Percentiles rank a stretch among this genome's conserved stretches.
These are phyloP conservation scores for Falcunculus frontatus DNA, from an alignment of 2,113 vertebrate species.

Conservation along the genomic window DNA sequence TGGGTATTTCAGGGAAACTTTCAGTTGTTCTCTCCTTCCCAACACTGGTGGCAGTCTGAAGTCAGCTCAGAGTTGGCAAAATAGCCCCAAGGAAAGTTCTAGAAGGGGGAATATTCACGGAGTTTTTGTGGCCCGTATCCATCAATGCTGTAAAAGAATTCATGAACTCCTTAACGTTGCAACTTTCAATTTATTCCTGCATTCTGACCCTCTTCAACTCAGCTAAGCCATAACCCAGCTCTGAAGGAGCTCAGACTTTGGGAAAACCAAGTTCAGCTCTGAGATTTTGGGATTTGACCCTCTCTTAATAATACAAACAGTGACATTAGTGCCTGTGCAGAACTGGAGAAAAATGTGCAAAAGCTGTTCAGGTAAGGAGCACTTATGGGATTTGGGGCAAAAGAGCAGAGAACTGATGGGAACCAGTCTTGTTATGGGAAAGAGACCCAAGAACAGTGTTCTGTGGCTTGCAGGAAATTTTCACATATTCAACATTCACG, in stretches of 20 bases:
- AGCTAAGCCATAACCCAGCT: background rate
- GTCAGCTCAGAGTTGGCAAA: background rate
- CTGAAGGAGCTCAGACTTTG: background rate
- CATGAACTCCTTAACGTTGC: background rate
- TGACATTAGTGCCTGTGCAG: background rate
- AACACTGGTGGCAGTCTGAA: background rate
- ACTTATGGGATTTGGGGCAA: background rate
- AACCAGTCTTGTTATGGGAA: background rate
- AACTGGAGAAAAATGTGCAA: background rate
- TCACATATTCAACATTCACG: fast-evolving
- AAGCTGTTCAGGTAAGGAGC: background rate
- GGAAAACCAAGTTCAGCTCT: background rate
- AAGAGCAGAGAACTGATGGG: background rate
- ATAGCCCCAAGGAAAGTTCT: background rate
- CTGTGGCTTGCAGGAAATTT: background rate
- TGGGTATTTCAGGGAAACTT: background rate
- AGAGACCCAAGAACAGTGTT: background rate
- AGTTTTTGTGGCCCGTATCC: background rate
- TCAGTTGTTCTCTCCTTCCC: background rate
- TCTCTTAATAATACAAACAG: background rate
- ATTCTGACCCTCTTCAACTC: background rate
- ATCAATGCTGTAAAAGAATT: background rate
- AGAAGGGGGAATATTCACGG: background rate
- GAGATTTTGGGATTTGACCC: background rate
- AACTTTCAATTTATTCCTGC: background rate